A percentile compares a stretch with the other conserved stretches of the same genome.
Evolutionary conservation across 2,797 vertebrate species (phyloP).

Genomic region (Urophycis tenuis): DNA sequence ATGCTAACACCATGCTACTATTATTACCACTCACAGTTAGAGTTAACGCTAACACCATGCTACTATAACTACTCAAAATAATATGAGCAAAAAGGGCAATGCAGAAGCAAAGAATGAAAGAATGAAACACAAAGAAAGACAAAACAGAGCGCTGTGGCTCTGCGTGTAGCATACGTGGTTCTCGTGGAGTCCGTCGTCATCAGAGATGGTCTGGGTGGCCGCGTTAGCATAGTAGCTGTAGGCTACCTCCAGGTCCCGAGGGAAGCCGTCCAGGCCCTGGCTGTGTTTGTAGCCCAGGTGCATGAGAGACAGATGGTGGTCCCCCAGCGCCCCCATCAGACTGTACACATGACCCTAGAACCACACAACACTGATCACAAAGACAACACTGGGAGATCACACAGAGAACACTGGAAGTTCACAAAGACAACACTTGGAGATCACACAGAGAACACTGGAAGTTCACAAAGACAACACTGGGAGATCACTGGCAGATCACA

Average conservation of each 20-base stretch:
- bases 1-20: neutral
- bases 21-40: neutral
- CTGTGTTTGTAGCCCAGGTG: slow-evolving; percentile 91
- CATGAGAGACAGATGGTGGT: slow-evolving; percentile 81
- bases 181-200: neutral
- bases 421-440: neutral
- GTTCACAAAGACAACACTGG: neutral
- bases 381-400: neutral
- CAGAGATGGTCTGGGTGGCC: slow-evolving; percentile 61
- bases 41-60: neutral
- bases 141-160: neutral
- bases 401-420: too few species aligned
- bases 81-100: neutral
- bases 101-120: neutral
- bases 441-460: slow-evolving; percentile 31
- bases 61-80: neutral
- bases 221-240: slow-evolving; percentile 85
- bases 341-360: slow-evolving; percentile 86
- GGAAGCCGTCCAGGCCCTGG: slow-evolving; percentile 82
- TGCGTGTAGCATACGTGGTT: neutral
- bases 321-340: slow-evolving; percentile 78
- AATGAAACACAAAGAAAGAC: neutral
- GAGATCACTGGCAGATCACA: neutral
- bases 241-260: slow-evolving; percentile 76
- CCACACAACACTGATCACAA: slow-evolving; percentile 15